A percentile compares a stretch with the other conserved stretches of the same genome.
Evolutionary conservation across 2,797 vertebrate genomes (phyloP).

Genomic region (Babyrousa celebensis): DNA sequence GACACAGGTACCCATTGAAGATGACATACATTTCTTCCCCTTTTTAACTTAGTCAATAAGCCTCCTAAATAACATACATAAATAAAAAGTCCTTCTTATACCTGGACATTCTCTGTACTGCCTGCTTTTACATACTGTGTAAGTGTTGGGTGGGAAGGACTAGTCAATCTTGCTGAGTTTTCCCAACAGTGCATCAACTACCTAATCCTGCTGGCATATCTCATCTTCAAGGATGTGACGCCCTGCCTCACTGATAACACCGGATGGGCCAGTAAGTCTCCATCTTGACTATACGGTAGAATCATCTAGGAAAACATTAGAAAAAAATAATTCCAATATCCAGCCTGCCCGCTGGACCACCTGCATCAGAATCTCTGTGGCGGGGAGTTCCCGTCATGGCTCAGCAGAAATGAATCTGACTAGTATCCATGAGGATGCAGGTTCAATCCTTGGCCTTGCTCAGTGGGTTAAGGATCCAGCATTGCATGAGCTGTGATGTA

Average conservation of each 20-base stretch:
- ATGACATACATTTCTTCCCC: not conserved
- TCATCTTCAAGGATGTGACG: not conserved
- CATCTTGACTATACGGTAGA: not conserved
- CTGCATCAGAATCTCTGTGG: not conserved
- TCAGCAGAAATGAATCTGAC: too few species aligned
- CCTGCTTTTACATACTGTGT: not conserved
- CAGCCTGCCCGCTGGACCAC: not conserved
- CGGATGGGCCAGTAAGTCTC: not conserved
- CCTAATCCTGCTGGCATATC: not conserved
- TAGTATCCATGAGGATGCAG: too few species aligned
- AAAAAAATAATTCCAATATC: not conserved
- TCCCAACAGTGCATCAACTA: not conserved
- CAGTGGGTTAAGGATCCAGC: too few species aligned
- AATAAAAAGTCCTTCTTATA: not conserved
- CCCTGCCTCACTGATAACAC: not conserved
- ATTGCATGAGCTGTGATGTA: too few species aligned
- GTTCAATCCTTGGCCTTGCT: too few species aligned
- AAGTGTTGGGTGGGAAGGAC: not conserved
- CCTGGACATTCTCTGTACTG: not conserved
- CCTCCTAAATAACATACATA: not conserved
- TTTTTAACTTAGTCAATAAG: not conserved
- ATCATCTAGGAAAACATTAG: not conserved
- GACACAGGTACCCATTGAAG: not conserved
- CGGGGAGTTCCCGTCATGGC: not conserved
- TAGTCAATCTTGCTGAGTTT: not conserved